Evolutionary conservation across 2,797 vertebrate species (phyloP), one percentile per base, ranked within the genome.

Genomic region (Cynopterus sphinx): DNA sequence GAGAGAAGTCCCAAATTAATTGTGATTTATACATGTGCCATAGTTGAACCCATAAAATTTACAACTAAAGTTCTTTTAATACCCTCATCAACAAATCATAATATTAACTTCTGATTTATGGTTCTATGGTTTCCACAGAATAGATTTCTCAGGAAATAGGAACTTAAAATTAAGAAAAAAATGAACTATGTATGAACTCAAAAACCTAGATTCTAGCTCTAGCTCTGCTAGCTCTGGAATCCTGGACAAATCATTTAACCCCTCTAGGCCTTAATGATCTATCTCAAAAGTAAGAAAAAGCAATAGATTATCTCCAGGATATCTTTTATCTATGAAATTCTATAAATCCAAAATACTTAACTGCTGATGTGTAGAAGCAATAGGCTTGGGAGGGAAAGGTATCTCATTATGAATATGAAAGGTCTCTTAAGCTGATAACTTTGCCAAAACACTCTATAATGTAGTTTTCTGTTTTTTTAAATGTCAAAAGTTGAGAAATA

Each of bases 151-250:
- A 74, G 49, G 77, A 89, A 83, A 26, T 19, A 41, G 21, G 12
- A 46, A 75, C 57, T 84, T 94, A 55, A 95, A 94, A 78, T 87
- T 89, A 74, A 84, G 57, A 92, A 75, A 87, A 77, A 4, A 75
- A 84, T 55, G 26, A 90, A 41, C 36, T 90, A 6, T 59, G 4
- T 79, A 26, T 87, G 19, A 95, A 39, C 86, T 86, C 1, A 31
- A 41, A 51, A 65, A 57, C 36, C 16, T 91, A 39, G 11, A 70
- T 70, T 86, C 4, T 74, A 78, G 24, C 53, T 84, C 24, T 94
- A 0, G 55, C 10, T 43, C 61, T 86, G 39, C 89, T 74, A n/a
- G 24, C 11, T 41, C 71, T 95, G 67, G 17, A 95, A 55, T 90
- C 65, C 57, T 78, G 21, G 41, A 88, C 36, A 88, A 75, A 70